phyloP scores from a whole-genome alignment of 2,797 vertebrate genomes.

The Gymnocypris eckloni region DNA sequence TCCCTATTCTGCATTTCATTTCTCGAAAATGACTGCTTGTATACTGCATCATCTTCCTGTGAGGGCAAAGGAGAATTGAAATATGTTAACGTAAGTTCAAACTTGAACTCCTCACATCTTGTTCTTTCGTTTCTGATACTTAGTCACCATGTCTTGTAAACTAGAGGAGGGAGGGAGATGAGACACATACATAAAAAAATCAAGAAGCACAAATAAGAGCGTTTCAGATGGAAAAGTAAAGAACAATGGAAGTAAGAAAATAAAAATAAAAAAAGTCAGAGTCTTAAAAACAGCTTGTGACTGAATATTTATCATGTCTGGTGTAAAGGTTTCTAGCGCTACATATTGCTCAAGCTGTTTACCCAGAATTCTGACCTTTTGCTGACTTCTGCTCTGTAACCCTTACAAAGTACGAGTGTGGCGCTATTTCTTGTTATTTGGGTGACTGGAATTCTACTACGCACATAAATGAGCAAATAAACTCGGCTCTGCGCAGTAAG shows the following conservation, averaged over 20 bases:
- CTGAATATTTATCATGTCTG: slow-evolving; percentile 32
- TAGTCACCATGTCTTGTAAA: slow-evolving; percentile 98
- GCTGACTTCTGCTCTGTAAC: slow-evolving; percentile 31
- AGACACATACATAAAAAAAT: slow-evolving; percentile 56
- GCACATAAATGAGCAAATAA: slow-evolving; percentile 9
- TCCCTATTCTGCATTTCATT: background rate
- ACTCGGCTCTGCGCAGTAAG: background rate
- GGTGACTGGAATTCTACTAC: background rate
- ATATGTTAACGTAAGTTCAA: slow-evolving; percentile 48
- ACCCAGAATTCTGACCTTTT: slow-evolving; percentile 19
- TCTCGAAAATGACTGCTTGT: slow-evolving; percentile 53
- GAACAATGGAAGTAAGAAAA: slow-evolving; percentile 24
- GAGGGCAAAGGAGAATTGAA: slow-evolving; percentile 41
- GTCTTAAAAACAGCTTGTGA: background rate
- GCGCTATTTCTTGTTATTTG: slow-evolving; percentile 8
- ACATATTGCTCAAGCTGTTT: slow-evolving; percentile 33
- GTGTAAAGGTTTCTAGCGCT: slow-evolving; percentile 20
- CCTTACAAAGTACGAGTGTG: background rate
- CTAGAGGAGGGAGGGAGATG: slow-evolving; percentile 76
- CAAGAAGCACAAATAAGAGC: slow-evolving; percentile 54
- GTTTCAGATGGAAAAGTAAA: slow-evolving; percentile 52
- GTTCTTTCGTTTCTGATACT: slow-evolving; percentile 97
- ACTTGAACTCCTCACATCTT: slow-evolving; percentile 86
- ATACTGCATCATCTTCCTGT: slow-evolving; percentile 73
- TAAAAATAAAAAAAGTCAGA: background rate